Percentiles rank a stretch among this genome's conserved stretches.
phyloP scores from a whole-genome alignment of 2,888 invertebrate species.

The Tetrapedia diversipes region DNA sequence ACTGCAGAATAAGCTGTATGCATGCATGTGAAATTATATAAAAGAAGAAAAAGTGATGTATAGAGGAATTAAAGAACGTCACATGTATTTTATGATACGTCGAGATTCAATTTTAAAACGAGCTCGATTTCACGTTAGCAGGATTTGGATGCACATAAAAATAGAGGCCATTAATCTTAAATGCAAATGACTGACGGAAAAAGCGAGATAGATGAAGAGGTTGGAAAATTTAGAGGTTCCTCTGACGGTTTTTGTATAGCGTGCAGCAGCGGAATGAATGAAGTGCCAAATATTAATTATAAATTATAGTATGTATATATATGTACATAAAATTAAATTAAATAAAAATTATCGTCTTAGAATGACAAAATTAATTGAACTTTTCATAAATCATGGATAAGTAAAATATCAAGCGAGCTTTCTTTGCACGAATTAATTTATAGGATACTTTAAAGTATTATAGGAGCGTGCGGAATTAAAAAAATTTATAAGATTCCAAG shows the following conservation, averaged over 20 bases:
- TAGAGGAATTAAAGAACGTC: too few species aligned
- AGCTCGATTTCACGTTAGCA: background rate
- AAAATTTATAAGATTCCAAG: background rate
- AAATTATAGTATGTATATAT: too few species aligned
- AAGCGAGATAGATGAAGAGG: constrained; percentile 21
- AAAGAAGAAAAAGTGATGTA: background rate
- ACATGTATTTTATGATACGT: background rate
- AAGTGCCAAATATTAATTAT: too few species aligned
- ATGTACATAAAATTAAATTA: too few species aligned
- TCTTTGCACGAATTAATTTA: background rate
- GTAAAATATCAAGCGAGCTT: background rate
- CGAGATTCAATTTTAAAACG: constrained; percentile 36
- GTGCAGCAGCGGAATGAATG: background rate
- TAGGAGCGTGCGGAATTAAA: background rate
- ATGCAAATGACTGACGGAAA: constrained; percentile 37
- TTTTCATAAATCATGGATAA: background rate
- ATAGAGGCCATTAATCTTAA: constrained; percentile 28
- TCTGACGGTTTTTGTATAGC: background rate
- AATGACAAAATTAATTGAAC: background rate
- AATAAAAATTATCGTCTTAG: background rate
- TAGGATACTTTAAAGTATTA: background rate
- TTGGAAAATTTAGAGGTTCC: background rate
- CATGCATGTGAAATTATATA: background rate
- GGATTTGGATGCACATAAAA: constrained; percentile 8
- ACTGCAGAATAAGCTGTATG: background rate